A percentile compares a stretch with the other conserved stretches of the same genome.
These are phyloP conservation scores for Phyllopteryx taeniolatus DNA, from an alignment of 2,113 vertebrate species.

Conservation along the genomic window DNA sequence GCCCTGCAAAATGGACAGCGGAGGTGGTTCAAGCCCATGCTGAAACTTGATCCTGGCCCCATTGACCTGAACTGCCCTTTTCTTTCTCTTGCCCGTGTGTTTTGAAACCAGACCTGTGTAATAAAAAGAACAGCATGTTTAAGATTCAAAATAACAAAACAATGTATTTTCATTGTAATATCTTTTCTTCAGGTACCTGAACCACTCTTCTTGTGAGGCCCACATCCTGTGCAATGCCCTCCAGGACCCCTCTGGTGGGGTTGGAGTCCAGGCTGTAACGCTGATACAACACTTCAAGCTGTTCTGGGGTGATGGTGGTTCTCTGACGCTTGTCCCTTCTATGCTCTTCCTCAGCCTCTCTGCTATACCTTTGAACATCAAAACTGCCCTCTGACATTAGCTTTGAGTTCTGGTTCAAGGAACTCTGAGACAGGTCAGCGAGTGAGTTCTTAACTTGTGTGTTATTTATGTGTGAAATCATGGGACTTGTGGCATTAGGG, in stretches of 20 bases:
- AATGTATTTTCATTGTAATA: not conserved
- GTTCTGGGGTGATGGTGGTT: constrained; percentile 97
- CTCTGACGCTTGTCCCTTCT: constrained; percentile 93
- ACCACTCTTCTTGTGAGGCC: constrained; percentile 96
- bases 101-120: constrained; percentile 93
- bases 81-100: constrained; percentile 92
- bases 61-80: constrained; percentile 96
- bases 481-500: constrained; percentile 79
- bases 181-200: constrained; percentile 67
- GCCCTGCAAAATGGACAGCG: constrained; percentile 97
- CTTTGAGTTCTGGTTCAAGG: constrained; percentile 89
- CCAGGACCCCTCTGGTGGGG: constrained; percentile 94
- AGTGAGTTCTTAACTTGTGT: constrained; percentile 62
- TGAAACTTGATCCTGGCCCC: constrained; percentile 77
- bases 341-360: constrained; percentile 85
- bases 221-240: constrained; percentile 95
- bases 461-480: constrained; percentile 70
- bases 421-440: constrained; percentile 77
- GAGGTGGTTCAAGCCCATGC: constrained; percentile 84
- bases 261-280: constrained; percentile 97
- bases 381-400: constrained; percentile 84
- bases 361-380: constrained; percentile 79
- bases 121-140: constrained; percentile 15
- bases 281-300: constrained; percentile 96
- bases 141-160: not conserved